phyloP scores from a whole-genome alignment of 2,797 vertebrate species.

The Pseudopleuronectes americanus region DNA sequence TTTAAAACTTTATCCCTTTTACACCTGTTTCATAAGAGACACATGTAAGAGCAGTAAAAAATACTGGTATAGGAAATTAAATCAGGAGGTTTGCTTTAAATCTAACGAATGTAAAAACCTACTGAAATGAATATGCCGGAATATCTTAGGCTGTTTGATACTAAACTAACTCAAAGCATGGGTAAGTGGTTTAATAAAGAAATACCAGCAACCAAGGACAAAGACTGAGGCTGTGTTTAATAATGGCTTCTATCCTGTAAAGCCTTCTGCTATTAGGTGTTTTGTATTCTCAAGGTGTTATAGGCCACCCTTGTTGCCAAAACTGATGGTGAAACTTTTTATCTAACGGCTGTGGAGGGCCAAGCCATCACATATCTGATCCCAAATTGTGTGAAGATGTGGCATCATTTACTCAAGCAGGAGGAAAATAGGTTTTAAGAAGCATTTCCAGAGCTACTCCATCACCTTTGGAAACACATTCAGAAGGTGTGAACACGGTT shows the following conservation, averaged over 20 bases:
- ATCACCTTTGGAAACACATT: conserved; percentile 47
- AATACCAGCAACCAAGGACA: too few relatives aligned
- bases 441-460: conserved; percentile 26
- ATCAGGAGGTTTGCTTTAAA: neutral
- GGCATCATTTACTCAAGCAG: conserved; percentile 18
- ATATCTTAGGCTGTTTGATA: neutral
- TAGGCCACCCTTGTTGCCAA: neutral
- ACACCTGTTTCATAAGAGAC: too few relatives aligned
- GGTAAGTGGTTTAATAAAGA: too few relatives aligned
- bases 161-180: too few relatives aligned
- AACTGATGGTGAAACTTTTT: neutral
- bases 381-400: conserved; percentile 2
- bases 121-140: neutral
- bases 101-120: neutral
- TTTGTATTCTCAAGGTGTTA: conserved; percentile 4
- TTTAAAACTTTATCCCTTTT: neutral
- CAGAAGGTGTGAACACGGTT: conserved; percentile 49
- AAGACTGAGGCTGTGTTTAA: neutral
- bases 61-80: neutral
- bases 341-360: neutral
- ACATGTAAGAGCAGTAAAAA: neutral
- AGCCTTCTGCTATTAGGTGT: neutral
- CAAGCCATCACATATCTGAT: neutral
- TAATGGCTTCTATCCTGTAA: neutral
- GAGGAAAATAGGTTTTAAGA: conserved; percentile 42